Conservation (phyloP, 2,888 invertebrate genomes). For the Drosophila testacea region DNA sequence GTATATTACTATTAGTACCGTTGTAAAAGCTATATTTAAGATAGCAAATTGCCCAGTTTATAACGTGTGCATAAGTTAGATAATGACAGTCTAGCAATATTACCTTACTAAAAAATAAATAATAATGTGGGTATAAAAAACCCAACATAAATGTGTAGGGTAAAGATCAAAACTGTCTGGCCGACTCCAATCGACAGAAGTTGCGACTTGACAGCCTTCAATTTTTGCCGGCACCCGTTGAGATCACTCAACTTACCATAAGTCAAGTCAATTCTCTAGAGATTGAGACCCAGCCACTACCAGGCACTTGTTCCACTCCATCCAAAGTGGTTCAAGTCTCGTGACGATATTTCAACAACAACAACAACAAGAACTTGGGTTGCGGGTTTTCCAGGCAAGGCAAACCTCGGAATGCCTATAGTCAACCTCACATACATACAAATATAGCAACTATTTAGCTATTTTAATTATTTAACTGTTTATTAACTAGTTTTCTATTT, state of each 20-base stretch:
- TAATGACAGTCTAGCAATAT: constrained; percentile 40
- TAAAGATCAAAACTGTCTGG: constrained; percentile 57
- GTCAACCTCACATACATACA: neutral
- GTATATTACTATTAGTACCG: constrained; percentile 64
- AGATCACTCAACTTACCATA: constrained; percentile 44
- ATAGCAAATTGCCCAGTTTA: constrained; percentile 62
- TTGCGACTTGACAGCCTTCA: constrained; percentile 53
- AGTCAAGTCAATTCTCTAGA: constrained; percentile 38
- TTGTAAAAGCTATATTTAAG: constrained; percentile 72
- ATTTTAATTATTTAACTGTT: constrained; percentile 1
- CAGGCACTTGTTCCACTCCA: constrained; percentile 33
- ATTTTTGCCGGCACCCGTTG: constrained; percentile 27
- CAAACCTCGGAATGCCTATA: neutral
- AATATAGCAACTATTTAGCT: constrained; percentile 2
- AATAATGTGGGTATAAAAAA: constrained; percentile 20
- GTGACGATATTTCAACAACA: constrained; percentile 45
- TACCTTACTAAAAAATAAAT: constrained; percentile 19
- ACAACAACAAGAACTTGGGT: constrained; percentile 7
- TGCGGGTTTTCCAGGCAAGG: constrained; percentile 10
- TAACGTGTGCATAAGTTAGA: constrained; percentile 41
- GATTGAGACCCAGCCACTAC: constrained; percentile 23
- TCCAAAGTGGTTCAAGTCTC: constrained; percentile 55
- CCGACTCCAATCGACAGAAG: constrained; percentile 30
- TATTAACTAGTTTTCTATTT: neutral
- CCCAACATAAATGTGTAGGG: constrained; percentile 38